Conservation (phyloP, 2,888 invertebrate genomes). For the Synergus laeviventris region DNA sequence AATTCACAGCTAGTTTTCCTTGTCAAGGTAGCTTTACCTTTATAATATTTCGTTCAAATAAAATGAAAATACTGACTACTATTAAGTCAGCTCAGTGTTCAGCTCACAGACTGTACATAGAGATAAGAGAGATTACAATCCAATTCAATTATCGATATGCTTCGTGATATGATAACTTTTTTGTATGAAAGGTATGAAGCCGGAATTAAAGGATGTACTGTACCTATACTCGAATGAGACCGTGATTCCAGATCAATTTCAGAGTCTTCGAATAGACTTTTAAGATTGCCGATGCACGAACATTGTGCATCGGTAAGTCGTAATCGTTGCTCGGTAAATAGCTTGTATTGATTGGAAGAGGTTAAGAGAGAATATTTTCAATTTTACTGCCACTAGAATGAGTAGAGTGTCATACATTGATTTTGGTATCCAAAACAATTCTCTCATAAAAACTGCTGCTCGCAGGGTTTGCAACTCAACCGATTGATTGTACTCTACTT, state of each 20-base stretch:
- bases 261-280: slow-evolving; percentile 26
- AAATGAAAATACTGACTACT: neutral
- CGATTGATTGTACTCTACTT: no score
- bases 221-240: slow-evolving; percentile 17
- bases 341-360: neutral
- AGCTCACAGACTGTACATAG: neutral
- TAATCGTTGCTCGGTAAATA: slow-evolving; percentile 24
- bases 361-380: neutral
- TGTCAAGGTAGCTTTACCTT: no score
- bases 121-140: slow-evolving; percentile 29
- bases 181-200: slow-evolving; percentile 22
- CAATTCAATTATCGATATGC: slow-evolving; percentile 44
- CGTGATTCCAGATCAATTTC: slow-evolving; percentile 16
- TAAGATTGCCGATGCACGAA: slow-evolving; percentile 17
- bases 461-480: no score
- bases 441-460: no score
- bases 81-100: neutral
- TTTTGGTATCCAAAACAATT: no score
- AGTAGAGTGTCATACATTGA: no score
- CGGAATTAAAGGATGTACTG: slow-evolving; percentile 27
- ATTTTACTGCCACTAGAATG: neutral
- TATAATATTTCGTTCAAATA: neutral
- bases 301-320: slow-evolving; percentile 10
- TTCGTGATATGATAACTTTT: slow-evolving; percentile 25
- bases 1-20: no score